Conservation (phyloP, 2,113 vertebrate genomes). For the Apeltes quadracus region DNA sequence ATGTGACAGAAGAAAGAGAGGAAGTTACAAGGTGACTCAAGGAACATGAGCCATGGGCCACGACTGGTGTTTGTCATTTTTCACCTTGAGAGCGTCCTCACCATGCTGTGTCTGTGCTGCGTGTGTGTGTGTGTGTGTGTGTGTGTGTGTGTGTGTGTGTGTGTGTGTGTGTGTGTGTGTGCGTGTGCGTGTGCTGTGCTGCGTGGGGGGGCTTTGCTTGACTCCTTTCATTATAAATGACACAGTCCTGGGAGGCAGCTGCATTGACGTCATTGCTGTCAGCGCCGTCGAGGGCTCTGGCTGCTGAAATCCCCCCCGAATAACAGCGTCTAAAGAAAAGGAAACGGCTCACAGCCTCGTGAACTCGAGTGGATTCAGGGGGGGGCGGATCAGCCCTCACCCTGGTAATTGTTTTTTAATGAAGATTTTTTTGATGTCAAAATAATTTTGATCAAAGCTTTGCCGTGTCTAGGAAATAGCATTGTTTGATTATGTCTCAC, state of each 20-base stretch:
- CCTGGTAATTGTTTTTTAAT: constrained; percentile 58
- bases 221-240: constrained; percentile 75
- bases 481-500: constrained; percentile 1
- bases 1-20: constrained; percentile 14
- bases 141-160: constrained; percentile 18
- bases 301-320: constrained; percentile 60
- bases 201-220: constrained; percentile 62
- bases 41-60: constrained; percentile 22
- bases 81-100: constrained; percentile 54
- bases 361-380: constrained; percentile 49
- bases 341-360: constrained; percentile 46
- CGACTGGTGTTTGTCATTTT: constrained; percentile 60
- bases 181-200: constrained; percentile 19
- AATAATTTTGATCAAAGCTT: constrained; percentile 26
- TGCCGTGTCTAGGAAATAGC: background rate
- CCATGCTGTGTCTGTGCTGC: constrained; percentile 9
- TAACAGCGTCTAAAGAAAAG: constrained; percentile 63
- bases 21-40: constrained; percentile 53
- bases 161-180: constrained; percentile 13
- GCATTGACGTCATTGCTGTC: constrained; percentile 76
- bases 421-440: constrained; percentile 41
- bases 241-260: constrained; percentile 76
- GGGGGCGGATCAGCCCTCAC: constrained; percentile 34
- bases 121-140: constrained; percentile 22
- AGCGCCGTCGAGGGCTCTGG: constrained; percentile 55